Evolutionary conservation across 2,797 vertebrate species (phyloP), one percentile per base, ranked within the genome.

Genomic region (Vultur gryphus): DNA sequence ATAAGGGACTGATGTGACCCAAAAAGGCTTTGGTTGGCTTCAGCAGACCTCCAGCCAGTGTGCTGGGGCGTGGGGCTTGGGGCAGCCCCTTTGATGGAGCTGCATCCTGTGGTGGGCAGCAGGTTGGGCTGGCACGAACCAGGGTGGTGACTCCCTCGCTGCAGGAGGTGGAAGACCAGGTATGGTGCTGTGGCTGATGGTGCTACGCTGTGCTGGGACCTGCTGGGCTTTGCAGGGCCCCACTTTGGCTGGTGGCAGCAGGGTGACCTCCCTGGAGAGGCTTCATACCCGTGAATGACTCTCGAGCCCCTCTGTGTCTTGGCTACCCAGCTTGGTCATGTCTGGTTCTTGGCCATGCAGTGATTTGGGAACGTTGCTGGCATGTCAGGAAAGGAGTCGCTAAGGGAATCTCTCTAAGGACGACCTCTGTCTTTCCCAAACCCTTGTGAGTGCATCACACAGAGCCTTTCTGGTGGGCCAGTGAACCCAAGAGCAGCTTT

Each of bases 21-120:
- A 3, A 18, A 31, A 65, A 78, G 19, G 29, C 44, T 43, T 78
- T 57, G 23, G 20, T 2, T 70, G 37, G 29, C 51, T 71, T 51
- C 44, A 33, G 66, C 31, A 57, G 51, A 21, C 5, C 35, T 49
- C 43, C 0, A 1, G 35, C 43, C 1, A 1, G 15, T 14, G 43
- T 72, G 58, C 25, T 19, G 16, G 51, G 66, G 13, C 0, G 0
- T 28, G 16, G 25, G 17, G 25, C 35, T 41, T 2, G 1, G 73
- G 39, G 48, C 35, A 70, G 48, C 29, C 41, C 25, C 35, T 4
- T 3, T 2, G 8, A 23, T 26, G 51, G 49, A 64, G 66, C 66
- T 64, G 24, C 8, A 3, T 1, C 41, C 5, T 41, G 33, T 23
- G 26, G 11, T 35, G 35, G 61, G 39, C 24, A 12, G 44, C 25